Conservation (phyloP, 2,888 invertebrate species). For the Noctua janthina region DNA sequence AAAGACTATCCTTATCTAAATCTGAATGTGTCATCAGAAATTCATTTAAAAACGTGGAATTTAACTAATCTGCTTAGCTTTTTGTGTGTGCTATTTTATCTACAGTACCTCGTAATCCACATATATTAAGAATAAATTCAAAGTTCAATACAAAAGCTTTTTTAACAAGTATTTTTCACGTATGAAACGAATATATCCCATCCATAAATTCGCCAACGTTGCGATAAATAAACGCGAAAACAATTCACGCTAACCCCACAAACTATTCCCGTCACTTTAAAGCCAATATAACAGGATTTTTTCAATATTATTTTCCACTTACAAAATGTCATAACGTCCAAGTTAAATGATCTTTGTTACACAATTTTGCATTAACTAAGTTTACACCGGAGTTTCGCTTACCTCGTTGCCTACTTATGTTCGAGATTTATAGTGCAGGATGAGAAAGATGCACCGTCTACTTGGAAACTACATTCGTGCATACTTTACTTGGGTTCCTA, state of each 20-base stretch:
- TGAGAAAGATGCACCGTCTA: constrained; percentile 43
- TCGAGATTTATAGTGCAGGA: constrained; percentile 51
- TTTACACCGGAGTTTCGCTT: constrained; percentile 57
- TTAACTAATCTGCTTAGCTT: background rate
- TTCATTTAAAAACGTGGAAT: background rate
- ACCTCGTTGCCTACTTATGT: constrained; percentile 54
- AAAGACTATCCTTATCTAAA: too few relatives aligned
- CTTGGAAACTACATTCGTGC: constrained; percentile 34
- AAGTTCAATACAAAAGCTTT: too few relatives aligned
- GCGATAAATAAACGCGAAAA: background rate
- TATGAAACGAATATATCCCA: background rate
- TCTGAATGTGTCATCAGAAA: too few relatives aligned
- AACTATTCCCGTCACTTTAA: constrained; percentile 19
- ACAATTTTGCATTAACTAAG: constrained; percentile 61
- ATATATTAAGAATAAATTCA: too few relatives aligned
- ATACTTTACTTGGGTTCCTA: constrained; percentile 22
- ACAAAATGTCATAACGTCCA: constrained; percentile 50
- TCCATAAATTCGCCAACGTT: background rate
- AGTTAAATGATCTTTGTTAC: constrained; percentile 64
- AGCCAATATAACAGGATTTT: constrained; percentile 19
- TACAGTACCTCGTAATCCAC: too few relatives aligned
- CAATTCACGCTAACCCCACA: background rate
- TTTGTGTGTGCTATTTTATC: too few relatives aligned
- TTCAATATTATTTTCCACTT: constrained; percentile 41
- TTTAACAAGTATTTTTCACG: too few relatives aligned